Evolutionary conservation across 2,113 vertebrate genomes (phyloP).

Genomic region (Salminus brasiliensis): DNA sequence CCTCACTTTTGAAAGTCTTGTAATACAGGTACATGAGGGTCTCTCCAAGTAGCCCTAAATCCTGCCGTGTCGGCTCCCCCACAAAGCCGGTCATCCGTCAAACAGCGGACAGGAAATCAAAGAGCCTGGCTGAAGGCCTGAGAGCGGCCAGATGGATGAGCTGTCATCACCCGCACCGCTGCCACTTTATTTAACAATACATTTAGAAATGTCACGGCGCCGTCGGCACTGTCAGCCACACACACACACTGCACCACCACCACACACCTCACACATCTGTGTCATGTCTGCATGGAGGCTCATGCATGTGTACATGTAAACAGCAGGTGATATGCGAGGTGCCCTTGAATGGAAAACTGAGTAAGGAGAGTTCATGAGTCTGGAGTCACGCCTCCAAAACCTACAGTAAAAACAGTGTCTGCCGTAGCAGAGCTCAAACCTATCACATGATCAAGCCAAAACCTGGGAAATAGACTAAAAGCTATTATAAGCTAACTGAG

Average conservation of each 20-base stretch:
- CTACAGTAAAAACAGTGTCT: too few species aligned
- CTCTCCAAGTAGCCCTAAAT: conserved; percentile 57
- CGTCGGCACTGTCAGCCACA: conserved; percentile 56
- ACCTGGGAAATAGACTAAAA: too few species aligned
- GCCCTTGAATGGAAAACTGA: too few species aligned
- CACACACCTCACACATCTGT: too few species aligned
- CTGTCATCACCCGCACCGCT: conserved; percentile 68
- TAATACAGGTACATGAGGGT: conserved; percentile 59
- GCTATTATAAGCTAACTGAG: too few species aligned
- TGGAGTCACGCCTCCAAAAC: too few species aligned
- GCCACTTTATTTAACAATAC: conserved; percentile 77
- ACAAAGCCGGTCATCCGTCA: conserved; percentile 72
- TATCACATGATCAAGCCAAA: too few species aligned
- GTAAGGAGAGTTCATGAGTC: too few species aligned
- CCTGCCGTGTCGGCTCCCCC: conserved; percentile 62
- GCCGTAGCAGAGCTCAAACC: too few species aligned
- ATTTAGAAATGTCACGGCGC: conserved; percentile 75
- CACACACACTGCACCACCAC: conserved; percentile 40
- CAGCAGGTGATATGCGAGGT: background rate
- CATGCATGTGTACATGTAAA: too few species aligned
- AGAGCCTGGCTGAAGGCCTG: conserved; percentile 65
- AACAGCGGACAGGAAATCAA: conserved; percentile 77
- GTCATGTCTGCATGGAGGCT: background rate
- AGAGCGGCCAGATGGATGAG: conserved; percentile 68
- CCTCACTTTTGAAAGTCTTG: conserved; percentile 42